Conservation (phyloP, 2,888 invertebrate species). For the Drosophila cognata region DNA sequence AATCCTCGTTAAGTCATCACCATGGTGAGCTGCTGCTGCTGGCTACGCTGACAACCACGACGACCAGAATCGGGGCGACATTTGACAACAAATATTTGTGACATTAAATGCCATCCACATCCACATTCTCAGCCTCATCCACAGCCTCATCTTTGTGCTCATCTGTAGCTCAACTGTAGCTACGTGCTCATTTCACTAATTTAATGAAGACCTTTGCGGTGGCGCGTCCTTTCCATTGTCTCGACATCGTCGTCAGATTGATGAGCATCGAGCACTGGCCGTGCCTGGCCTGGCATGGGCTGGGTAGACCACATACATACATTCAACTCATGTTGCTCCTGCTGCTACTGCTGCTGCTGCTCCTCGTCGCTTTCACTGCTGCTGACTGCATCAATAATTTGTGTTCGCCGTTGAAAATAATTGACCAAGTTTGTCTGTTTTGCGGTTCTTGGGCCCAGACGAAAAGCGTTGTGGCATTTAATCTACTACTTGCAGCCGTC, state of each 20-base stretch:
- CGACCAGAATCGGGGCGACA: constrained; percentile 59
- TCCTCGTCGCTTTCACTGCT: constrained; percentile 46
- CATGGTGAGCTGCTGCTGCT: constrained; percentile 49
- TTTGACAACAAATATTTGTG: constrained; percentile 80
- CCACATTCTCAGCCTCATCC: constrained; percentile 12
- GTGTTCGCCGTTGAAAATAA: constrained; percentile 81
- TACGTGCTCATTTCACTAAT: constrained; percentile 80
- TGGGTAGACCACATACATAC: constrained; percentile 51
- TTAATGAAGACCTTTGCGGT: constrained; percentile 82
- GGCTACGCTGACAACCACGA: constrained; percentile 49
- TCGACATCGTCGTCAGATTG: constrained; percentile 68
- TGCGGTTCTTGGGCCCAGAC: constrained; percentile 62
- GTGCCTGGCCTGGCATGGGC: constrained; percentile 33
- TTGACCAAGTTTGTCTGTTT: constrained; percentile 82
- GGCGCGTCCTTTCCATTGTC: constrained; percentile 70
- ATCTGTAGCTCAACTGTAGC: constrained; percentile 32
- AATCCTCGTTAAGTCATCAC: constrained; percentile 77
- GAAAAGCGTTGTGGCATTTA: constrained; percentile 71
- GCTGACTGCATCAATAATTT: constrained; percentile 78
- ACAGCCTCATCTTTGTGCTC: constrained; percentile 14
- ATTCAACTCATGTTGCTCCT: constrained; percentile 10
- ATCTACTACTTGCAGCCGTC: constrained; percentile 73
- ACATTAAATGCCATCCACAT: constrained; percentile 67
- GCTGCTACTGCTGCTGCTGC: constrained; percentile 13
- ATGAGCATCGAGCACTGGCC: constrained; percentile 59